Evolutionary conservation across 1,140 invertebrate species (phyloP).

Genomic region (Brachionus sp.): DNA sequence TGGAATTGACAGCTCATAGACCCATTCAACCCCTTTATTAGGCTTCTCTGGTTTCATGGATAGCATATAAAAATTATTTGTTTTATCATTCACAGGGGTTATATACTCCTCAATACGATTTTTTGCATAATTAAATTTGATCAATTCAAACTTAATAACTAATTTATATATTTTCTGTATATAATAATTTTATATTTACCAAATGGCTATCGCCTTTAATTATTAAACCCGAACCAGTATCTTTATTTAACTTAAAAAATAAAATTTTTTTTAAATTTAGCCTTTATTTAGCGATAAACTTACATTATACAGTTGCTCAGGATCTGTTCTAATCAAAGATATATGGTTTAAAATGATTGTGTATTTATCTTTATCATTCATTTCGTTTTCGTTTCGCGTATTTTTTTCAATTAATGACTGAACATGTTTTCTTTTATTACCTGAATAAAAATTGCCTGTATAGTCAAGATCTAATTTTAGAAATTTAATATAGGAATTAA

Average conservation of each 20-base stretch:
- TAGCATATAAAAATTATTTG: conserved; percentile 66
- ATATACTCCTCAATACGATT: not conserved
- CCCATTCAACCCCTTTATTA: conserved; percentile 53
- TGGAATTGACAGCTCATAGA: conserved; percentile 79
- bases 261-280: not conserved
- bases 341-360: conserved; percentile 8
- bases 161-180: not conserved
- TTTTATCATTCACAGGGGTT: conserved; percentile 63
- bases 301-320: conserved; percentile 57
- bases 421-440: not conserved
- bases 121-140: not conserved
- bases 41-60: conserved; percentile 47
- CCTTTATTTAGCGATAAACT: conserved; percentile 46
- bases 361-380: not conserved
- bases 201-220: conserved; percentile 41
- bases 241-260: conserved; percentile 58
- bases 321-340: conserved; percentile 5
- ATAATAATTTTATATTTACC: not conserved
- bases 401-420: not conserved
- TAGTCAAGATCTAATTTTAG: conserved; percentile 36
- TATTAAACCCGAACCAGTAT: not conserved
- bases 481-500: conserved; percentile 30
- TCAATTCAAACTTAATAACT: not conserved
- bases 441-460: conserved; percentile 6
- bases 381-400: not conserved